Evolutionary conservation across 2,113 vertebrate genomes (phyloP), one percentile per base, ranked within the genome.

Genomic region (Stigmatopora nigra): DNA sequence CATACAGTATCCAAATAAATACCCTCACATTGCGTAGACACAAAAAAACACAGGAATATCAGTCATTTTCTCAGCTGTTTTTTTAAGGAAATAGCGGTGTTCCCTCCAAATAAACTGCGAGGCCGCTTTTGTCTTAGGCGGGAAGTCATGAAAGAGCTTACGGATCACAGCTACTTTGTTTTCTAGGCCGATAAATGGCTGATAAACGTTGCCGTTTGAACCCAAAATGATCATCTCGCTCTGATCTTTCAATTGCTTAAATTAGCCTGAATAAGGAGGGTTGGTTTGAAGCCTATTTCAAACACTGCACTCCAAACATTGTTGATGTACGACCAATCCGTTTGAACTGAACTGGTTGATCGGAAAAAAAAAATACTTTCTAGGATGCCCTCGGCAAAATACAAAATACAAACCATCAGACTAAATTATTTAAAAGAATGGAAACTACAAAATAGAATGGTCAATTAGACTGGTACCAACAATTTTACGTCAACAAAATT

Each of bases 201-300:
- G 75, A 86, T 84, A 81, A 78, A 38, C 51, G 71, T 82, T 79
- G 83, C 79, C 75, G 80, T 87, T 88, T 86, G 82, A 86, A 86
- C 80, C 80, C 82, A 78, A 86, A 86, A 87, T 88, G 73, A 78
- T 70, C 80, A 63, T 81, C 22, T 6, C 53, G 31, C 79, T 89
- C 16, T 87, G 87, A 86, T 88, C 84, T 90, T 78, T 76, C 70
- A 82, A 82, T 83, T 76, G 83, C 72, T 83, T 82, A 78, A 78
- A 89, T 89, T 88, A 87, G 69, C 65, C 31, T 19, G 17, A 22
- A 31, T 13, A 14, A 8, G 53, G 53, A 31, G 53, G 53, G 22
- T 13, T 15, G 76, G 70, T 71, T 68, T 59, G 75, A 69, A 68
- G 70, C 82, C 58, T n/a, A 85, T 86, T 90, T 88, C 79, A 88